Conservation (phyloP, 2,888 invertebrate species). For the Chironomus riparius region DNA sequence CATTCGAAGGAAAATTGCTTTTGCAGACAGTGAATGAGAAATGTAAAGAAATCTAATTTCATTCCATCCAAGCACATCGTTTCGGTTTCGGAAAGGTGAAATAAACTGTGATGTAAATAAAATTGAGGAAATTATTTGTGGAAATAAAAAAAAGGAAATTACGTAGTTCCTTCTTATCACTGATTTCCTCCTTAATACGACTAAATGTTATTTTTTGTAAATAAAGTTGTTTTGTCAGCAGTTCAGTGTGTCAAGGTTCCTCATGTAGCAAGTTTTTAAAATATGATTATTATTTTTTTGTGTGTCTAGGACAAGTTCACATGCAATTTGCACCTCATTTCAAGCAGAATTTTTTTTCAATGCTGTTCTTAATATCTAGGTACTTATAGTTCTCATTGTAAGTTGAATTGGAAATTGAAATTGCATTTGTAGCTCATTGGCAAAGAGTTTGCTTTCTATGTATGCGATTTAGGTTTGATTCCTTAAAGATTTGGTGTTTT, state of each 20-base stretch:
- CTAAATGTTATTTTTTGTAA: not conserved
- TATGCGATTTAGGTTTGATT: too few species aligned
- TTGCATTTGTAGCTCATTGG: too few species aligned
- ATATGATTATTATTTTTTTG: not conserved
- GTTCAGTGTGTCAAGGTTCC: slow-evolving; percentile 1
- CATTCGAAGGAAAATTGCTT: not conserved
- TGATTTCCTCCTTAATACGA: not conserved
- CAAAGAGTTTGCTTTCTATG: too few species aligned
- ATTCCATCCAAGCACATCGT: not conserved
- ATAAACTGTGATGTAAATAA: not conserved
- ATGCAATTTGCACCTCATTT: too few species aligned
- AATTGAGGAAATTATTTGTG: not conserved
- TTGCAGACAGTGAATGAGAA: not conserved
- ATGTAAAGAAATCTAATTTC: not conserved
- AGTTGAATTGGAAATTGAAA: too few species aligned
- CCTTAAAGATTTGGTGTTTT: too few species aligned
- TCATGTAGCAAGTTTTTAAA: not conserved
- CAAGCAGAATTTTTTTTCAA: too few species aligned
- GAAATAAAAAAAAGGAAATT: not conserved
- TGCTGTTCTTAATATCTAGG: not conserved
- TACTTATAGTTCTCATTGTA: too few species aligned
- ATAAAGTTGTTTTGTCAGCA: not conserved
- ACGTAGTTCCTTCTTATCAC: not conserved
- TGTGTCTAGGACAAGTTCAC: slow-evolving; percentile 2
- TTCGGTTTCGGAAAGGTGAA: not conserved